phyloP scores from a whole-genome alignment of 2,113 vertebrate species.

The cattle (Bos taurus) region ARS-UCD2.0 NC_037330.1:71129001-71129500 shows the following conservation, averaged over 20 bases:
- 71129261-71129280: not conserved
- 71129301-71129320: not conserved
- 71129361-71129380: not conserved
- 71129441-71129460: fast-evolving
- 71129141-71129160: not conserved
- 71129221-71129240: not conserved
- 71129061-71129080: not conserved
- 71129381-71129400: not conserved
- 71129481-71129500: not conserved
- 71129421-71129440: not conserved
- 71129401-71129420: fast-evolving
- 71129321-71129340: not conserved
- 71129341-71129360: not conserved
- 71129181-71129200: not conserved
- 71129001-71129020: not conserved
- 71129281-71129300: not conserved
- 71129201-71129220: not conserved
- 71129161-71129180: not conserved
- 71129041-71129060: not conserved
- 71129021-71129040: not conserved
- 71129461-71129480: fast-evolving
- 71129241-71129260: not conserved
- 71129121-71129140: not conserved
- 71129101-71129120: not conserved
- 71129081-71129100: not conserved